Evolutionary conservation across 2,797 vertebrate genomes (phyloP), one percentile per base, ranked within the genome.

Genomic region (Fratercula arctica): DNA sequence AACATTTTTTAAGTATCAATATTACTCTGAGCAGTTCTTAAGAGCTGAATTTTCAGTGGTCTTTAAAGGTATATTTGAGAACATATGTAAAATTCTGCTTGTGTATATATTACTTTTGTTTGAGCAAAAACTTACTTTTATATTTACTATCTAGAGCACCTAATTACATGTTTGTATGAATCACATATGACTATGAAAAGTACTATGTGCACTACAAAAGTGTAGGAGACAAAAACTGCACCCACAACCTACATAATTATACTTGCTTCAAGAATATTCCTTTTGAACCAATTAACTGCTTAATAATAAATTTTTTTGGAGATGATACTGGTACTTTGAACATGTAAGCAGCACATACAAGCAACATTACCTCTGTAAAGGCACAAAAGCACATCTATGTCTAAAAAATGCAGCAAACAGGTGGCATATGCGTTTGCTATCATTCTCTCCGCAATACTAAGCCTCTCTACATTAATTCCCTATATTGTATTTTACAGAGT

Each of bases 341-440:
- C 15, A 11, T 3, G 11, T 28, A 29, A 64, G 84, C 87, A 79
- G 23, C 35, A 83, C 13, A 24, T 25, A 11, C 4, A 64, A 81
- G 24, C 15, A 63, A 20, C 20, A 19, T 15, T 74, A 41, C 16
- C 50, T 60, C 37, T 50, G 0, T 29, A 54, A 45, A 0, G 9
- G 29, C 45, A 90, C 28, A 84, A 53, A 66, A 59, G 11, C 17
- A 85, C n/a, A 83, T 83, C 73, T 81, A 35, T 12, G 23, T 5
- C n/a, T 57, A 87, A 35, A 68, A 96, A 93, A 95, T 5, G 6
- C 61, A 90, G 76, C 66, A 94, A 88, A 96, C 70, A 87, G 66
- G 91, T 77, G 64, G 75, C 72, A 76, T 72, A 87, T 19, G 69
- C 75, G 25, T 53, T 85, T 75, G 39, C 4, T 91, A 56, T 45